Percentiles rank a stretch among this genome's conserved stretches.
These are phyloP conservation scores for Theropithecus gelada DNA, from an alignment of 2,113 vertebrate genomes.

Conservation along the genomic window DNA sequence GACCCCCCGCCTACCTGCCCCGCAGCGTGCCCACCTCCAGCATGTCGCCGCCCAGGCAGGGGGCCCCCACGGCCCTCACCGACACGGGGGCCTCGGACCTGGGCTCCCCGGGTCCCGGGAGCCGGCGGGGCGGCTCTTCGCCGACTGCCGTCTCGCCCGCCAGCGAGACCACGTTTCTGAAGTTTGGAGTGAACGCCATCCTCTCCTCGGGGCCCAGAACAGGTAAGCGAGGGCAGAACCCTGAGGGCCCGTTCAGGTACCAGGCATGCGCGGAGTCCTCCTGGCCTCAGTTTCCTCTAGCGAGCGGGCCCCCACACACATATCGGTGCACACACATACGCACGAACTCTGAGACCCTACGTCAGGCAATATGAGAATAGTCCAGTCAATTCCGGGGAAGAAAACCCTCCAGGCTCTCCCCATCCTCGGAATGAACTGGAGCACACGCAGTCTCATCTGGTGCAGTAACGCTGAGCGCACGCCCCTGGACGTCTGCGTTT, in stretches of 20 bases:
- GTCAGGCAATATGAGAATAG: background rate
- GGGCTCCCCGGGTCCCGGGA: slow-evolving; percentile 64
- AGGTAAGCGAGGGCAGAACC: slow-evolving; percentile 83
- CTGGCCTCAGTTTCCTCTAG: background rate
- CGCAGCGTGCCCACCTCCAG: slow-evolving; percentile 84
- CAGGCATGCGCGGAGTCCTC: background rate
- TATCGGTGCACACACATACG: background rate
- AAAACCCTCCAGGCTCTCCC: background rate
- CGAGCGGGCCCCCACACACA: background rate
- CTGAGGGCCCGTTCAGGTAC: background rate
- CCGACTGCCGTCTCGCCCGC: slow-evolving; percentile 79
- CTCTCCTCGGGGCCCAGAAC: slow-evolving; percentile 91
- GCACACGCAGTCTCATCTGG: background rate
- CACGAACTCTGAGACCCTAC: background rate
- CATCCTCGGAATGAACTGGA: background rate
- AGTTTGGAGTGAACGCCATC: slow-evolving; percentile 98
- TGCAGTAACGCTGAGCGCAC: rapidly evolving
- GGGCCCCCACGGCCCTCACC: slow-evolving; percentile 74
- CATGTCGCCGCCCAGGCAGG: slow-evolving; percentile 83
- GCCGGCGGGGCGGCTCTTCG: slow-evolving; percentile 82
- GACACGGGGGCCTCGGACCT: slow-evolving; percentile 83
- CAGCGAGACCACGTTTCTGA: slow-evolving; percentile 90
- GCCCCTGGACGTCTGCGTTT: background rate
- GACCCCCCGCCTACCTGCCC: slow-evolving; percentile 88
- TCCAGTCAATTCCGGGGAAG: background rate